Conservation (phyloP, 1,140 invertebrate genomes). For the Cepaea nemoralis region DNA sequence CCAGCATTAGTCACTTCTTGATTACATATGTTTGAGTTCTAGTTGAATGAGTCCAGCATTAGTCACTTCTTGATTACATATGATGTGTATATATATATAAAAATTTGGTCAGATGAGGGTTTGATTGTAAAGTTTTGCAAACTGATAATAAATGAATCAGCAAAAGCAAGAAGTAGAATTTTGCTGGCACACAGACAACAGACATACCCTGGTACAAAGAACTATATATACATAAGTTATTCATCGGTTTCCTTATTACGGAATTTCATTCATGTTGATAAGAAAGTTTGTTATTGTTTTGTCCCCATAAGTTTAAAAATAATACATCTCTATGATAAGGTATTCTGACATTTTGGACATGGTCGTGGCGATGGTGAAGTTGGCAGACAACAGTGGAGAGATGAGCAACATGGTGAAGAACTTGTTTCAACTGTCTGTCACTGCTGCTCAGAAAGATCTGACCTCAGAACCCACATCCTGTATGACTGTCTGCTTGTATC, state of each 20-base stretch:
- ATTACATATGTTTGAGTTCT: too few relatives aligned
- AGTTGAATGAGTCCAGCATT: too few relatives aligned
- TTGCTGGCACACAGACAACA: too few relatives aligned
- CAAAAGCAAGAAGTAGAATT: too few relatives aligned
- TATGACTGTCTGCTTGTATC: constrained; percentile 60
- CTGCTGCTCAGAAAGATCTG: constrained; percentile 57
- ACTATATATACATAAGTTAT: too few relatives aligned
- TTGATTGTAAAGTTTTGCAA: too few relatives aligned
- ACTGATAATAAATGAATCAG: too few relatives aligned
- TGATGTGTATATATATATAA: too few relatives aligned
- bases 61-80: too few relatives aligned
- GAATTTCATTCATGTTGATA: neutral
- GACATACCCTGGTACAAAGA: too few relatives aligned
- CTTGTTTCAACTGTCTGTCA: constrained; percentile 48
- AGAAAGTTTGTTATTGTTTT: neutral
- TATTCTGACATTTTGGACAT: neutral
- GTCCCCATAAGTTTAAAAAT: neutral
- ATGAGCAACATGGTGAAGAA: neutral
- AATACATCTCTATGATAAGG: neutral
- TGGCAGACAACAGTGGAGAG: neutral
- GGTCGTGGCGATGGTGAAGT: neutral
- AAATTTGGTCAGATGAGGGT: too few relatives aligned
- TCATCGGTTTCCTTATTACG: neutral
- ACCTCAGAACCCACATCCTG: constrained; percentile 53
- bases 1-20: too few relatives aligned